Conservation (phyloP, 2,888 invertebrate genomes). For the Acronicta leporina region DNA sequence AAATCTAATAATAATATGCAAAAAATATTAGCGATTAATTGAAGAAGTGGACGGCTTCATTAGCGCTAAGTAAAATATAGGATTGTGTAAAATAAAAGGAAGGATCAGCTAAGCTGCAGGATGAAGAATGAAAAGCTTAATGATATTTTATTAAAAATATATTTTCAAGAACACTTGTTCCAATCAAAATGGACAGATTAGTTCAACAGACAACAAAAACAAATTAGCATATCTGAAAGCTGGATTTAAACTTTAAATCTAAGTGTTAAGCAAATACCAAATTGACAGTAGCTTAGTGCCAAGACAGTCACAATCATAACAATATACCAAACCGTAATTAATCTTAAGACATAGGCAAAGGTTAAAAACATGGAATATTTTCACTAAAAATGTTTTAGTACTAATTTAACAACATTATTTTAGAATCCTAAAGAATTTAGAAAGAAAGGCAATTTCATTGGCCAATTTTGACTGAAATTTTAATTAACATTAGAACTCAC, state of each 20-base stretch:
- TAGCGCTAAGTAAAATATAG: constrained; percentile 45
- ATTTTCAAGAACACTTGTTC: constrained; percentile 82
- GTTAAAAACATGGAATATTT: constrained; percentile 64
- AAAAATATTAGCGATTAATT: constrained; percentile 50
- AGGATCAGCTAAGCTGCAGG: constrained; percentile 75
- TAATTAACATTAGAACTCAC: constrained; percentile 31
- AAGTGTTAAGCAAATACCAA: constrained; percentile 60
- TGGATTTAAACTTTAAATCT: constrained; percentile 80
- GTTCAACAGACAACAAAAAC: constrained; percentile 76
- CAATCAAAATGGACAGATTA: constrained; percentile 84
- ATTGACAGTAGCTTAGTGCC: constrained; percentile 77
- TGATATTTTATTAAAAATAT: constrained; percentile 84
- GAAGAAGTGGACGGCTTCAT: constrained; percentile 36
- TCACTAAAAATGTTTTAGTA: constrained; percentile 59
- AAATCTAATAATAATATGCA: constrained; percentile 42
- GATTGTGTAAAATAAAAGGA: constrained; percentile 55
- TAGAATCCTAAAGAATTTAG: constrained; percentile 64
- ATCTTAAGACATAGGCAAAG: constrained; percentile 58
- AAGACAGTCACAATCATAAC: constrained; percentile 64
- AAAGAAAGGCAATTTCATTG: constrained; percentile 81
- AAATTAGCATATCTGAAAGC: constrained; percentile 74
- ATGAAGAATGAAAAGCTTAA: constrained; percentile 85
- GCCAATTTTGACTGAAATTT: constrained; percentile 59
- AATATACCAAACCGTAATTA: constrained; percentile 59
- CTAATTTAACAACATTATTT: constrained; percentile 67